Percentiles rank a stretch among this genome's conserved stretches.
Conservation (phyloP, 2,888 invertebrate species). For the Lamellibrachia satsuma region DNA sequence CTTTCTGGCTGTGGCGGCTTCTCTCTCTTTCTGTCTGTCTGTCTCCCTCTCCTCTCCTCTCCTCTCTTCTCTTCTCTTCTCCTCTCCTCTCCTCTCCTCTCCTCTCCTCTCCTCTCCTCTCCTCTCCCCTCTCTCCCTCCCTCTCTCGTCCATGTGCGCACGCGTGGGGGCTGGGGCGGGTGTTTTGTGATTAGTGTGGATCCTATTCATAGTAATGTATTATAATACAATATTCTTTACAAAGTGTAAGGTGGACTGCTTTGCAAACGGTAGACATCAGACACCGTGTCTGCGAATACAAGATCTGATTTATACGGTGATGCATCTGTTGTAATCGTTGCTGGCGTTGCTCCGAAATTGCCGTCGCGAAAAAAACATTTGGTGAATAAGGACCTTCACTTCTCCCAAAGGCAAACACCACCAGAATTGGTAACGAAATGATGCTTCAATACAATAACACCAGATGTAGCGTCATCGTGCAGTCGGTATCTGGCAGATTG, state of each 20-base stretch:
- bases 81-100: no score
- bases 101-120: no score
- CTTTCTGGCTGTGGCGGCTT: no score
- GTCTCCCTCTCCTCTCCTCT: no score
- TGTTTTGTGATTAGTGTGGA: no score
- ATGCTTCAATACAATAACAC: neutral
- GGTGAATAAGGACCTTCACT: neutral
- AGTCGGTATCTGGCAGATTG: neutral
- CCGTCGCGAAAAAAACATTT: neutral
- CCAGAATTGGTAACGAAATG: neutral
- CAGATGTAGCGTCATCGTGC: neutral
- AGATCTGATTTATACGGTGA: neutral
- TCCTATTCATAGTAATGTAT: neutral
- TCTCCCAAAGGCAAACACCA: neutral
- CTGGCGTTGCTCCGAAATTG: neutral
- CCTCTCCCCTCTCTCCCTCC: no score
- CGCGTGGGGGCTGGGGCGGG: no score
- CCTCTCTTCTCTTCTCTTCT: no score
- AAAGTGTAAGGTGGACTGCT: neutral
- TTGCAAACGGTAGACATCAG: neutral
- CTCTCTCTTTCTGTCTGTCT: no score
- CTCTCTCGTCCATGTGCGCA: no score
- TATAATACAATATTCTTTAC: neutral
- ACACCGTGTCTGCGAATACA: neutral
- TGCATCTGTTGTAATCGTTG: neutral